Percentiles rank a stretch among this genome's conserved stretches.
These are phyloP conservation scores for Homarus americanus DNA, from an alignment of 1,140 invertebrate species.

Conservation along the genomic window DNA sequence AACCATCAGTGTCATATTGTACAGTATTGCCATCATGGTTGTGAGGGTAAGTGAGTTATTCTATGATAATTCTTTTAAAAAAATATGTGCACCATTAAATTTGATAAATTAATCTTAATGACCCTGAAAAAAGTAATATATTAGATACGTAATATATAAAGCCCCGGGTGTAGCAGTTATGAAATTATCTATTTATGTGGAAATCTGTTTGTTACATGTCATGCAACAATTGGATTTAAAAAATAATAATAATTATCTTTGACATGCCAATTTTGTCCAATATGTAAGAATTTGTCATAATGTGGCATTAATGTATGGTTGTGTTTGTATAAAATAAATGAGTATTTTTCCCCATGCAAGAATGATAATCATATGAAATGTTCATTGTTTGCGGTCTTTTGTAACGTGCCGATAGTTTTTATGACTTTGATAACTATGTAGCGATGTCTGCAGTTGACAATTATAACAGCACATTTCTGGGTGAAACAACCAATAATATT, in stretches of 20 bases:
- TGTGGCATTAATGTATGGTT: neutral
- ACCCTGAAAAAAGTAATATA: neutral
- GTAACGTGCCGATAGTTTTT: neutral
- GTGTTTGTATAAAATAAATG: neutral
- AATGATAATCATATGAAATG: neutral
- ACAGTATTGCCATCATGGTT: neutral
- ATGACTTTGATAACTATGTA: too few species aligned
- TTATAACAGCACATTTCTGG: neutral
- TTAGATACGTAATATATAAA: neutral
- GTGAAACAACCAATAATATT: neutral
- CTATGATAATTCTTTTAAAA: neutral
- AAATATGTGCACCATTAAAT: neutral
- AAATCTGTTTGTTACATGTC: neutral
- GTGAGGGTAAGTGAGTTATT: neutral
- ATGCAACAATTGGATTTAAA: neutral
- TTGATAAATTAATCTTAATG: neutral
- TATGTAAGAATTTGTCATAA: neutral
- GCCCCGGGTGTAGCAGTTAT: neutral
- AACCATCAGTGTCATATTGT: neutral
- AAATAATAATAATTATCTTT: neutral
- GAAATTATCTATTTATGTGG: neutral
- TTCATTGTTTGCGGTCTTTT: neutral
- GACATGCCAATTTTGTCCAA: neutral
- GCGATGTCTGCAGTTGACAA: neutral
- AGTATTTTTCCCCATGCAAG: conserved; percentile 7